Conservation (phyloP, 2,113 vertebrate species). For the Tragelaphus imberbis region DNA sequence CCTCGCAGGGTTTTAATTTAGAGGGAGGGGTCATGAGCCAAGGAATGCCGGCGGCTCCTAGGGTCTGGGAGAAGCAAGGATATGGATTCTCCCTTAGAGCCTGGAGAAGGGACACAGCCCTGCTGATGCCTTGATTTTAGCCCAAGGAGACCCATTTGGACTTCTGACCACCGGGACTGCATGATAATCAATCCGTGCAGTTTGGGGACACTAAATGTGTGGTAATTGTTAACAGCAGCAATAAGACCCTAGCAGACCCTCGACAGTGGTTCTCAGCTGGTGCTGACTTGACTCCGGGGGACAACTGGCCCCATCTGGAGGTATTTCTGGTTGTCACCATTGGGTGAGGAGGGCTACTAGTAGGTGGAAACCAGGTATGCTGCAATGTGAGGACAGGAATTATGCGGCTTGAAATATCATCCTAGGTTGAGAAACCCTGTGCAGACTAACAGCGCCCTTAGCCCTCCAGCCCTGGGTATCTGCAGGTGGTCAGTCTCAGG, state of each 20-base stretch:
- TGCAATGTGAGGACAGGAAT: background rate
- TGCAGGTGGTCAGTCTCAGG: too few relatives aligned
- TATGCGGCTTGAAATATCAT: background rate
- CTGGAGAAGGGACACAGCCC: background rate
- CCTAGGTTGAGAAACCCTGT: background rate
- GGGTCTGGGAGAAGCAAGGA: background rate
- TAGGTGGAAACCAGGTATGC: background rate
- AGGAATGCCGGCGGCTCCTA: background rate
- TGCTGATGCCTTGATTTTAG: background rate
- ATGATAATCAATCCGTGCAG: background rate
- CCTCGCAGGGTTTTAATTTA: background rate
- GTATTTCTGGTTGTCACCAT: background rate
- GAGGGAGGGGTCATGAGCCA: background rate
- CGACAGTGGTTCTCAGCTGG: background rate
- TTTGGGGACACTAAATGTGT: background rate
- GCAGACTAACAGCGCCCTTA: too few relatives aligned
- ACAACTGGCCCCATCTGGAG: background rate
- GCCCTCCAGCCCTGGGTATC: background rate
- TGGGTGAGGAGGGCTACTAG: background rate
- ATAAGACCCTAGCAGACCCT: background rate
- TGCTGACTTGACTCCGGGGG: background rate
- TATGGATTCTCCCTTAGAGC: background rate
- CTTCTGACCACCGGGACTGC: background rate
- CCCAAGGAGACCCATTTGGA: background rate
- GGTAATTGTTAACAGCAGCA: background rate